Conservation (phyloP, 2,113 vertebrate genomes). For the Sinocyclocheilus grahami region DNA sequence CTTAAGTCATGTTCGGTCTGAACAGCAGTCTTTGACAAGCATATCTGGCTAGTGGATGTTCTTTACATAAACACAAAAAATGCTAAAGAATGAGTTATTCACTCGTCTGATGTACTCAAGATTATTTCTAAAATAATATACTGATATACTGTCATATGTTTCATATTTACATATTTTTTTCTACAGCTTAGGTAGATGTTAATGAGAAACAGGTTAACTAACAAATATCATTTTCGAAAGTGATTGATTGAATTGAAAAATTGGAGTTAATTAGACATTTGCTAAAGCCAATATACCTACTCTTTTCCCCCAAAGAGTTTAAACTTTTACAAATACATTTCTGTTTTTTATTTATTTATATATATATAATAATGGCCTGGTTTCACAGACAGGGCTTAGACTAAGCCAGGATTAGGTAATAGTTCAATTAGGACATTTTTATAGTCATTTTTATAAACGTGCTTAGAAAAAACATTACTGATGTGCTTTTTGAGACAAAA, state of each 20-base stretch:
- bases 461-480: too few relatives aligned
- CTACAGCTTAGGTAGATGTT: neutral
- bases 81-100: neutral
- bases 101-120: neutral
- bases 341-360: too few relatives aligned
- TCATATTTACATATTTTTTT: neutral
- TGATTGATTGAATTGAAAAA: too few relatives aligned
- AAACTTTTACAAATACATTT: too few relatives aligned
- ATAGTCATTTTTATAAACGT: too few relatives aligned
- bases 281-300: neutral
- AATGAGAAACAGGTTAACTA: neutral
- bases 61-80: neutral
- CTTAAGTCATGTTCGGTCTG: neutral
- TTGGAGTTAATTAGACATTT: neutral
- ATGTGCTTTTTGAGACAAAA: too few relatives aligned
- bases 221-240: too few relatives aligned
- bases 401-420: too few relatives aligned
- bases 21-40: neutral
- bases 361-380: too few relatives aligned
- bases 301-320: too few relatives aligned
- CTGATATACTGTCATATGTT: neutral
- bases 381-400: too few relatives aligned
- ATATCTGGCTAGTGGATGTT: neutral
- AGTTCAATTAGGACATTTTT: too few relatives aligned
- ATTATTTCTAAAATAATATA: neutral